phyloP scores from a whole-genome alignment of 1,140 invertebrate species.

The Holotrichia oblita region DNA sequence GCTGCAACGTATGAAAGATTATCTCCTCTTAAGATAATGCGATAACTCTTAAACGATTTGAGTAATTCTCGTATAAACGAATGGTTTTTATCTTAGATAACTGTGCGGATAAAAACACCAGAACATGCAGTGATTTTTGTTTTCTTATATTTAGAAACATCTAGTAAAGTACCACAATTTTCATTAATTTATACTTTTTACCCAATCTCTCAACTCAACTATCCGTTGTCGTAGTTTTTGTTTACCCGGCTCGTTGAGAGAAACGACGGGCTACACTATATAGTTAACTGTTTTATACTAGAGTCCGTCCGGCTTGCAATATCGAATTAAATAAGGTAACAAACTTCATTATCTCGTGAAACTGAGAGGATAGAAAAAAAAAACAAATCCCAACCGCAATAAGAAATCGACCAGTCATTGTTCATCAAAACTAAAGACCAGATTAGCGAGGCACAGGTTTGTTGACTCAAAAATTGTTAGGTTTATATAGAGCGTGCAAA shows the following conservation, averaged over 20 bases:
- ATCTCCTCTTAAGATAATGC: neutral
- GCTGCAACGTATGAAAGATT: neutral
- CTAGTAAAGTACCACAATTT: too few relatives aligned
- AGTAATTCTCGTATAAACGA: neutral
- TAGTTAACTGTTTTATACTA: neutral
- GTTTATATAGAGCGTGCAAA: conserved; percentile 6
- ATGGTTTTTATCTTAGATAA: neutral
- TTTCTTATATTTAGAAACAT: too few relatives aligned
- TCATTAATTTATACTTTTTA: too few relatives aligned
- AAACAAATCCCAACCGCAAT: neutral
- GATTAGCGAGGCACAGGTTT: neutral
- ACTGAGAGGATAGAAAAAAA: neutral
- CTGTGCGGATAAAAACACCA: too few relatives aligned
- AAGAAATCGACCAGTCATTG: neutral
- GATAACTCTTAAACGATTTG: neutral
- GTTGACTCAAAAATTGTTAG: neutral
- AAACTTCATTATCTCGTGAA: neutral
- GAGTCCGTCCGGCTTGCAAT: neutral
- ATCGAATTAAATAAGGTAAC: neutral
- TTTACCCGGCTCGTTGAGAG: neutral
- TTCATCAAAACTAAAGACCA: neutral
- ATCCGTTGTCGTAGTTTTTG: neutral
- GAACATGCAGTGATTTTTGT: too few relatives aligned
- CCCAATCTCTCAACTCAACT: too few relatives aligned
- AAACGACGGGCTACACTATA: neutral